phyloP scores from a whole-genome alignment of 2,113 vertebrate species.

The Theropithecus gelada region DNA sequence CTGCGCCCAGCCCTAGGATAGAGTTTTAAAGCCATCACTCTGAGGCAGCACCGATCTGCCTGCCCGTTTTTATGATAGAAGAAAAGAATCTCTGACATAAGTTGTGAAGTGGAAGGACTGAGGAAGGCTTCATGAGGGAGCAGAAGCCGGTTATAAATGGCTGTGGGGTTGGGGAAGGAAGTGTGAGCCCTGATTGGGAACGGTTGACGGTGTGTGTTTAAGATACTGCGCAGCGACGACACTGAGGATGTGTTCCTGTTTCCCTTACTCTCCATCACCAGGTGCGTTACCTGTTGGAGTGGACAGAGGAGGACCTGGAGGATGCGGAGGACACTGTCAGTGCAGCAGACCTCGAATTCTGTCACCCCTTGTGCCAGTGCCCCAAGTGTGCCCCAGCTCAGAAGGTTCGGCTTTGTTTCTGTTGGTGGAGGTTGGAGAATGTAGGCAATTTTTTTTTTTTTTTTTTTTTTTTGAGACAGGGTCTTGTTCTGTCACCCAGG shows the following conservation, averaged over 20 bases:
- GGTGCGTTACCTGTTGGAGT: constrained; percentile 97
- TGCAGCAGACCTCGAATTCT: constrained; percentile 84
- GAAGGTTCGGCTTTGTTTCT: constrained; percentile 86
- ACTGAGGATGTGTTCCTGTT: background rate
- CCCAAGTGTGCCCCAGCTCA: constrained; percentile 91
- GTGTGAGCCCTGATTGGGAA: background rate
- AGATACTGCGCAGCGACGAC: background rate
- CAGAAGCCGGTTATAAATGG: constrained; percentile 52
- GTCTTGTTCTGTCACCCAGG: no score
- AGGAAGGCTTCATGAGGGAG: constrained; percentile 27
- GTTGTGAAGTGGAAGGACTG: constrained; percentile 4
- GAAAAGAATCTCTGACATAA: background rate
- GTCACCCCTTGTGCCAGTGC: constrained; percentile 97
- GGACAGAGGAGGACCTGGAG: constrained; percentile 92
- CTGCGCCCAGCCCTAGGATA: no score
- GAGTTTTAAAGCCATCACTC: background rate
- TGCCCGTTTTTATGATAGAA: background rate
- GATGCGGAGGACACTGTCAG: constrained; percentile 81
- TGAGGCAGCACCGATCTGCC: no score
- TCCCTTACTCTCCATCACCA: constrained; percentile 69
- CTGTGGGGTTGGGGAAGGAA: constrained; percentile 1
- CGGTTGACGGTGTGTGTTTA: background rate
- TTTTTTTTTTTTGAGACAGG: no score
- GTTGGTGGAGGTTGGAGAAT: background rate
- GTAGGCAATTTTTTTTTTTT: background rate